Evolutionary conservation across 2,113 vertebrate genomes (phyloP), one percentile per base, ranked within the genome.

Genomic region (Coturnix japonica): DNA sequence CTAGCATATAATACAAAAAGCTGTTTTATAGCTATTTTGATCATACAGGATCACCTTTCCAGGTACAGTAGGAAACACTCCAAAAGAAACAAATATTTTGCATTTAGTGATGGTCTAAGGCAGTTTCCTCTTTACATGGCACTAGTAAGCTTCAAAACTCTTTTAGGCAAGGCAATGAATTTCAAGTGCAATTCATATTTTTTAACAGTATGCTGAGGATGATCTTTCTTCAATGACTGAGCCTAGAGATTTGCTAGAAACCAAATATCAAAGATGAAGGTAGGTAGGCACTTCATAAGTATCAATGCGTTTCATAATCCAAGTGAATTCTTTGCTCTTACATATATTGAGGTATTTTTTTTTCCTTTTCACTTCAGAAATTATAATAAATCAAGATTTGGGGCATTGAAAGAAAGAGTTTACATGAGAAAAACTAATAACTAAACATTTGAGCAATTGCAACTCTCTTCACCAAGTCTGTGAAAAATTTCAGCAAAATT

Each of bases 121-220:
- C 60, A 81, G 86, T 95, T 95, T 95, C 76, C 67, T 87, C 76
- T 64, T 91, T 75, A 96, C 95, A 95, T 49, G 31, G 70, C 67
- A 39, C 72, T 49, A 75, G 76, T 33, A 90, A 92, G 91, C 88
- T 87, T 56, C 63, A 72, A 66, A 81, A 28, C 28, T 61, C 46
- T 78, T 93, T 87, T 46, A 91, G 77, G 59, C 57, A 91, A 93
- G 93, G 43, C 76, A 94, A 30, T 77, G 11, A 30, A 66, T 94
- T 95, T 93, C 85, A 94, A 35, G 71, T n/a, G 80, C 2, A 46
- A 91, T 84, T 85, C 25, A 69, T 31, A 43, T 76, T 31, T 85
- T 94, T 93, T 73, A 93, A 35, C 30, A 70, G 46, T 7, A 61
- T 30, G 56, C 12, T 90, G 85, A 91, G 43, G 44, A 53, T 89